Base-by-base conservation (phyloP, 1,140 invertebrate genomes). In the Archivesica marissinica region DNA sequence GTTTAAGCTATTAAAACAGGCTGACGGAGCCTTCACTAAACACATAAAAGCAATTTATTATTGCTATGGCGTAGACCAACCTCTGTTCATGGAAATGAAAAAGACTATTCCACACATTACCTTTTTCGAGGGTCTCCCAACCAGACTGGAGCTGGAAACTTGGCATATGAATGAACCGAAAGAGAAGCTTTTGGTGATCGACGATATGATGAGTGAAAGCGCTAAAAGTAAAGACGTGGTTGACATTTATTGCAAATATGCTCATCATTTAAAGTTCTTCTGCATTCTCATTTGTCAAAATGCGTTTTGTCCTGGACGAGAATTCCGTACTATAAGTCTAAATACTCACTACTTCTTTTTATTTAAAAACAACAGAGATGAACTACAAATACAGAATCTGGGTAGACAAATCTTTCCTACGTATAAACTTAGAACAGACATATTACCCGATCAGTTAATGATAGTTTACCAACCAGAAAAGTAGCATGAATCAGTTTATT, bases 351-450 rank as follows among this genome's bases (percentile, higher is more conserved):
- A 68, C 38, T 80, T 80, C 44, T 47, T 80, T 68, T 68, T 80
- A 30, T 80, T 80, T 52, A 80, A 64, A 68, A 80, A 61, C 77
- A 47, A 35, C 15, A n/a, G 77, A 50, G 77, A 80, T 52, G 41
- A 80, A 80, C 50, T 39, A 38, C 77, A 80, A 80, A 68, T 66
- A 47, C 77, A 80, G n/a, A 80, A 59, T 20, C 50, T 80, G 28
- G 61, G 59, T 13, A n/a, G 61, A 38, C 77, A 68, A 35, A 66
- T 80, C 17, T 80, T 44, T 28, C 59, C 77, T n/a, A 68, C 47
- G 52, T 79, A 79, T 79, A 79, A 64, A 38, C 61, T 79, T 41
- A 9, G 77, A 39, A 79, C 77, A 17, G n/a, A 79, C 20, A 33
- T 79, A 17, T 66, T 79, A 66, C 77, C 77, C 30, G 59, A 35